Evolutionary conservation across 2,113 vertebrate genomes (phyloP).

Genomic region (Pseudonaja textilis): DNA sequence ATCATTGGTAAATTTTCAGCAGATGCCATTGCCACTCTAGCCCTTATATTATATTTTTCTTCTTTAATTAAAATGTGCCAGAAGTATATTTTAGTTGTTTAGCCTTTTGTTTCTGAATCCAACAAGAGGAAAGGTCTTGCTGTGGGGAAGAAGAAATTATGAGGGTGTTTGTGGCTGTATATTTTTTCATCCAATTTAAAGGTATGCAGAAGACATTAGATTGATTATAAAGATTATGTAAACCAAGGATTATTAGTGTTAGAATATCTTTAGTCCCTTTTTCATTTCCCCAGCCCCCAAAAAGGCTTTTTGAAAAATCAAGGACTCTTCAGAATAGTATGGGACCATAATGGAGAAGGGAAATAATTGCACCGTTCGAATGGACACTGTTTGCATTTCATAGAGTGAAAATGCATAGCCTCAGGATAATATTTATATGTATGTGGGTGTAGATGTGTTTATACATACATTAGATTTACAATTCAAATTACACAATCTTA

Average conservation of each 20-base stretch:
- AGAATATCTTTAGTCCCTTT: background rate
- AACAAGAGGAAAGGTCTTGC: background rate
- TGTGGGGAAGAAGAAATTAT: background rate
- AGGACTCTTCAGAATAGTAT: background rate
- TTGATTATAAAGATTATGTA: background rate
- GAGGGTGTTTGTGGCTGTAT: background rate
- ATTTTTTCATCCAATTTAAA: background rate
- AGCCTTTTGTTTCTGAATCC: background rate
- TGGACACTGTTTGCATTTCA: background rate
- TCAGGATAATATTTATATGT: background rate
- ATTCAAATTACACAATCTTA: background rate
- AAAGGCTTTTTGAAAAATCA: background rate
- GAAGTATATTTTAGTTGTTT: background rate
- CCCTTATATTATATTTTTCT: background rate
- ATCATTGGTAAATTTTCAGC: background rate
- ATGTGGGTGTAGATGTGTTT: background rate
- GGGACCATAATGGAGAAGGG: background rate
- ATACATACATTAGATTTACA: background rate
- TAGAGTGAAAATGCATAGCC: background rate
- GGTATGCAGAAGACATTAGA: background rate
- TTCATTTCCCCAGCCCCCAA: background rate
- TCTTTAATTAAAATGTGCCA: background rate
- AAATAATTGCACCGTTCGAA: background rate
- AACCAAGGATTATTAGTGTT: background rate
- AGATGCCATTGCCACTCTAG: background rate